Conservation (phyloP, 2,113 vertebrate species). For the Guaruba guarouba region DNA sequence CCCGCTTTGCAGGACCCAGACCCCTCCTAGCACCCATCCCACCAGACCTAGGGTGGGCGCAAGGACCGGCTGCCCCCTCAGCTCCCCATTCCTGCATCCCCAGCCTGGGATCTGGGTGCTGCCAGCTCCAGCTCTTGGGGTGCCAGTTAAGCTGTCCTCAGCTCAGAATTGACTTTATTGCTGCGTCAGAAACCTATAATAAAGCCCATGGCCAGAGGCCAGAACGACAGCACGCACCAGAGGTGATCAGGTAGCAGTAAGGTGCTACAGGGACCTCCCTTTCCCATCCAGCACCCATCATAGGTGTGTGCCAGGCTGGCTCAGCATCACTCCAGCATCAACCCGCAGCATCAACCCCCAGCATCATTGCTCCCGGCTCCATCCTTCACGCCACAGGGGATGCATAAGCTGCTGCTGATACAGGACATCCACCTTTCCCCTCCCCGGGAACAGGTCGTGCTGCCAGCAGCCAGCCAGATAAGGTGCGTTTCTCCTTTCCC, state of each 20-base stretch:
- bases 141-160: background rate
- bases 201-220: background rate
- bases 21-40: background rate
- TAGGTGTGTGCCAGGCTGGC: background rate
- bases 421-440: background rate
- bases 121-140: background rate
- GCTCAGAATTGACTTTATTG: background rate
- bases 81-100: background rate
- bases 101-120: background rate
- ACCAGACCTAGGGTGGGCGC: accelerated
- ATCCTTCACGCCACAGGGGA: accelerated
- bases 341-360: background rate
- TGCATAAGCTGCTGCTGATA: accelerated
- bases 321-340: background rate
- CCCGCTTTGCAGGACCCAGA: accelerated
- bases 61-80: accelerated
- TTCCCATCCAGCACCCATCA: background rate
- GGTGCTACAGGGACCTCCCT: background rate
- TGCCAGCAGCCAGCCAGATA: background rate
- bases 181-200: background rate
- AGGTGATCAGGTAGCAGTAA: background rate
- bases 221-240: background rate
- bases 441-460: background rate
- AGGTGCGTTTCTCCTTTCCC: background rate
- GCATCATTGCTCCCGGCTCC: background rate